Base-by-base conservation (phyloP, 2,888 invertebrate species). In the Stenodema calcarata region DNA sequence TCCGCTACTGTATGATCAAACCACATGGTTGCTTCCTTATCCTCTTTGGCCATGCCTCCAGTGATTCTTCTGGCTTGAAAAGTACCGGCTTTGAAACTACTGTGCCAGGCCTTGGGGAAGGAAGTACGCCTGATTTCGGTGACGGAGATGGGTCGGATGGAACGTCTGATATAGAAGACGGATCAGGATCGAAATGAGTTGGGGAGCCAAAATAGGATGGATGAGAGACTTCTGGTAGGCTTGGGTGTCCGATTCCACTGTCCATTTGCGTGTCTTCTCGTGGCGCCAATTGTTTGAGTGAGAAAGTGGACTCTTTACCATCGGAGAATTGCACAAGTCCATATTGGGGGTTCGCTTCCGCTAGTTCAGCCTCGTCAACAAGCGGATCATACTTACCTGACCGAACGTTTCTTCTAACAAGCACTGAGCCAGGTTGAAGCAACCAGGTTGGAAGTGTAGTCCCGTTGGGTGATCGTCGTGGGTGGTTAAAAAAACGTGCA, bases 301-400 rank as follows among this genome's bases (percentile, higher is more conserved):
- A 76, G 30, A 76, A 35, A 14, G 35, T 76, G 2, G 35, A 18
- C 30, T 76, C 76, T 76, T 41, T 76, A 1, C 76, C 76, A 41
- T 76, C 76, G 2, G 27, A 35, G 18, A 76, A 42, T 30, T n/a
- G 16, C 30, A 76, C 76, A 18, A 18, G 76, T 12, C 54, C 28
- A 62, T 81, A 81, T 27, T 54, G 62, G n/a, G 54, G 54, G 23
- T 50, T 81, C 14, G 41, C 50, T 81, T 81, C 81, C 28, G 54
- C 14, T 23, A 54, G 81, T 47, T 79, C 79, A 2, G 62, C 81
- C 16, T 81, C 81, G 23, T 81, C 81, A 47, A 81, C 81, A n/a
- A 81, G 23, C 7, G 41, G 76, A 6, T 76, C 35, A 41, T 30
- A 76, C 30, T 76, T 76, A 18, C 76, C 9, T 23, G 18, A 41